A percentile compares a stretch with the other conserved stretches of the same genome.
Conservation (phyloP, 2,113 vertebrate genomes). For the Phyllopteryx taeniolatus region DNA sequence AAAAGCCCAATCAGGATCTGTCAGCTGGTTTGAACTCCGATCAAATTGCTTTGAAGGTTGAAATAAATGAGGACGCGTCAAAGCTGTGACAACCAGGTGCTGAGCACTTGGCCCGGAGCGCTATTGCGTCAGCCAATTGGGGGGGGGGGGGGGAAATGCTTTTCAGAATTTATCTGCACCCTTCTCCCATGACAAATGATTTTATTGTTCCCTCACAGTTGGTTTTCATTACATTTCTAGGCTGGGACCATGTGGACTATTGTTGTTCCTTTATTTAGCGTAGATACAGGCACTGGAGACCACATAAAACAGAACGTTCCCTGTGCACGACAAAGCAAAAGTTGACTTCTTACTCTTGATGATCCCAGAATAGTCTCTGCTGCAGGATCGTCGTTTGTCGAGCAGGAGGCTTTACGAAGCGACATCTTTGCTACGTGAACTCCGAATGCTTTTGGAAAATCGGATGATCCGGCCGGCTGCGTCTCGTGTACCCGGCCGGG, state of each 20-base stretch:
- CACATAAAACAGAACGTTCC: slow-evolving; percentile 47
- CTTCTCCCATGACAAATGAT: slow-evolving; percentile 75
- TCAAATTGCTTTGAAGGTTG: slow-evolving; percentile 51
- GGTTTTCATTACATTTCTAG: slow-evolving; percentile 72
- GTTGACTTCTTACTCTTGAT: slow-evolving; percentile 19
- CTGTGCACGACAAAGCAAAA: slow-evolving; percentile 25
- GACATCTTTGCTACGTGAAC: slow-evolving; percentile 19
- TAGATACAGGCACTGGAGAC: slow-evolving; percentile 42
- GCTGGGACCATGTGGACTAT: slow-evolving; percentile 51
- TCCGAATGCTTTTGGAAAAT: neutral
- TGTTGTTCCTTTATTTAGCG: slow-evolving; percentile 47
- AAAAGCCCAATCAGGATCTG: slow-evolving; percentile 46
- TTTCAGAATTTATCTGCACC: slow-evolving; percentile 75
- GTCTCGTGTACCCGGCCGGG: slow-evolving; percentile 41
- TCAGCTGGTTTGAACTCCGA: slow-evolving; percentile 45
- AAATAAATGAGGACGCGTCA: slow-evolving; percentile 55
- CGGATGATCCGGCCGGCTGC: neutral
- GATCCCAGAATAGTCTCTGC: slow-evolving; percentile 18
- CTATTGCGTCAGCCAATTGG: slow-evolving; percentile 62
- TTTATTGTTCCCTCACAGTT: slow-evolving; percentile 77
- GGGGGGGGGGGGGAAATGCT: slow-evolving; percentile 57
- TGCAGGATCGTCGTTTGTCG: slow-evolving; percentile 35
- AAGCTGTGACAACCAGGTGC: slow-evolving; percentile 65
- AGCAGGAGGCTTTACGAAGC: slow-evolving; percentile 23
- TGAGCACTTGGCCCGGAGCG: slow-evolving; percentile 60